Conservation (phyloP, 2,888 invertebrate genomes). For the Leucoptera coffeella region DNA sequence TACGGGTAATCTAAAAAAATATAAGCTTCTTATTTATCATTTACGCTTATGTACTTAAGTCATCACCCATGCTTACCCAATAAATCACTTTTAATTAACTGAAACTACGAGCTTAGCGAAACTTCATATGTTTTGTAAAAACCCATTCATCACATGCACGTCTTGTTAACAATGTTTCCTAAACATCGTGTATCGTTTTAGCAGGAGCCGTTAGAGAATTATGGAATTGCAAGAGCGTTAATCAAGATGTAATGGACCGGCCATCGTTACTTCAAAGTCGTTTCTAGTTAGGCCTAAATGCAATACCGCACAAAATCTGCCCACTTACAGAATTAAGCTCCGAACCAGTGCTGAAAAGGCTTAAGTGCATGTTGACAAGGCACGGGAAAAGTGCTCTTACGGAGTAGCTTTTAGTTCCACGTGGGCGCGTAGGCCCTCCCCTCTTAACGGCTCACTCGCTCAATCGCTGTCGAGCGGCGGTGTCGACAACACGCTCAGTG, state of each 20-base stretch:
- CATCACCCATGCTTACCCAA: no score
- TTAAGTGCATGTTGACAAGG: slow-evolving; percentile 13
- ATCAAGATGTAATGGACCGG: no score
- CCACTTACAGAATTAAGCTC: slow-evolving; percentile 45
- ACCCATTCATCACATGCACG: no score
- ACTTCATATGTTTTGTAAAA: slow-evolving; percentile 4
- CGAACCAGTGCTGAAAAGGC: slow-evolving; percentile 14
- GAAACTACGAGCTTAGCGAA: no score
- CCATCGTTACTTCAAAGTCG: slow-evolving; percentile 16
- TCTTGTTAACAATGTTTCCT: no score
- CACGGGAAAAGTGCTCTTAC: slow-evolving; percentile 34
- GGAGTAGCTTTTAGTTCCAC: slow-evolving; percentile 17
- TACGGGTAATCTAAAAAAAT: no score
- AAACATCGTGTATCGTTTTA: no score
- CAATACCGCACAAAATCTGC: slow-evolving; percentile 41
- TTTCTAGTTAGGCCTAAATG: slow-evolving; percentile 47
- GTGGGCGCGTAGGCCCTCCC: slow-evolving; percentile 28
- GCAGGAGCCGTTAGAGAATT: no score
- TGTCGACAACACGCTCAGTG: slow-evolving; percentile 18
- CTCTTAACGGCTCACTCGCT: slow-evolving; percentile 13
- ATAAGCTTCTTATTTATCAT: no score
- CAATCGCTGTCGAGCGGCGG: slow-evolving; percentile 34
- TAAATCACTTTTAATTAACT: no score
- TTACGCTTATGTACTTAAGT: no score
- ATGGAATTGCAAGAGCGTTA: no score